phyloP scores from a whole-genome alignment of 2,888 invertebrate species.

The Lycia hirtaria region DNA sequence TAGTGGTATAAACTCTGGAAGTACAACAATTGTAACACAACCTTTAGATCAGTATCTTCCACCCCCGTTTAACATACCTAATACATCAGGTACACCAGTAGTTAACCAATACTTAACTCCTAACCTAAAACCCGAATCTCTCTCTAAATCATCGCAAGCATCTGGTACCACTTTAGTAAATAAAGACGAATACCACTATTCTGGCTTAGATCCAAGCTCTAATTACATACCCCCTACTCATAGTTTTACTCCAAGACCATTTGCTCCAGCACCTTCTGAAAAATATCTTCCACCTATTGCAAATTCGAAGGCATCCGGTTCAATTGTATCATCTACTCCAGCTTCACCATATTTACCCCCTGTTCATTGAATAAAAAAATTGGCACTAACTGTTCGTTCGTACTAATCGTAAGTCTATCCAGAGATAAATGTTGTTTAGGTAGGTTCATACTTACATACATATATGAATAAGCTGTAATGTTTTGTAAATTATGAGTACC shows the following conservation, averaged over 20 bases:
- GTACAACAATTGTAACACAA: conserved; percentile 14
- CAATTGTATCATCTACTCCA: conserved; percentile 51
- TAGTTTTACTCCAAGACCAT: conserved; percentile 39
- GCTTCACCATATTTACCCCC: conserved; percentile 72
- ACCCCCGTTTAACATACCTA: conserved; percentile 28
- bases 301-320: conserved; percentile 44
- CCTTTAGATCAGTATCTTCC: conserved; percentile 25
- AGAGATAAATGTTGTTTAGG: no score
- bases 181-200: conserved; percentile 6
- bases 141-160: conserved; percentile 7
- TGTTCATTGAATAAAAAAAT: conserved; percentile 49
- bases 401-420: no score
- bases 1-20: conserved; percentile 7
- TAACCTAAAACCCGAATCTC: conserved; percentile 31
- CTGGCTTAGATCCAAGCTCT: conserved; percentile 36
- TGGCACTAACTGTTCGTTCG: neutral
- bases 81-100: conserved; percentile 8
- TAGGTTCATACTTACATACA: no score
- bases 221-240: conserved; percentile 49
- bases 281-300: conserved; percentile 40
- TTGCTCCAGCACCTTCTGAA: conserved; percentile 34
- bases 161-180: conserved; percentile 15
- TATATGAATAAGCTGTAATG: no score
- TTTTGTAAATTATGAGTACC: no score
- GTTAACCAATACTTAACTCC: conserved; percentile 56